Base-by-base conservation (phyloP, 2,113 vertebrate genomes). In the Mastomys coucha region DNA sequence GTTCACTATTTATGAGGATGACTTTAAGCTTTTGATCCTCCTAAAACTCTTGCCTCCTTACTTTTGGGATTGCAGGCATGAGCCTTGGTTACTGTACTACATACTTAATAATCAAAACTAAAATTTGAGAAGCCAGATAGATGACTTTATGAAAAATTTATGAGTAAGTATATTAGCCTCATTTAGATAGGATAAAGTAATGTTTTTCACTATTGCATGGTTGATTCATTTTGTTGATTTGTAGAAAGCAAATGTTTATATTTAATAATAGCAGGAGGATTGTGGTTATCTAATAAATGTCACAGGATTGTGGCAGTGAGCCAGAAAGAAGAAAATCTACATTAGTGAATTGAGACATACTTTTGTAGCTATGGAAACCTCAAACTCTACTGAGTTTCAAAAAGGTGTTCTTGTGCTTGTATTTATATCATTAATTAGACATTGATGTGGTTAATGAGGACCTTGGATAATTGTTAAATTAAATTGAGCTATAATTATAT, bases 171-270 rank as follows among this genome's bases (percentile, higher is more conserved):
- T 63, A 91, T 90, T 95, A 96, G 93, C 14, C 24, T 96, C 26
- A 1, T 90, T 94, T 94, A 95, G 77, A 82, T 70, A 88, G 75
- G 75, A 84, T 84, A n/a, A 28, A 75, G 39, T 88, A 53, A 67
- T 69, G 67, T 95, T 96, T 82, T 95, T 85, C 9, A 94, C 42
- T 91, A 67, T 93, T 96, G 19, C 28, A 53, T 91, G 26, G 33
- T 93, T 94, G 70, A 93, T 89, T 95, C 88, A 92, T 94, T 97
- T 97, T 95, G 93, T 91, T 97, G 91, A 96, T 97, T 96, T 97
- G 36, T 96, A 26, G 39, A 96, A 96, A 96, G 86, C 78, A 96
- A 86, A 94, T 97, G 26, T 97, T 96, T 95, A 80, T 96, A 81
- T 92, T 97, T 96, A 92, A 91, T 92, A 82, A 91, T 96, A 87